Evolutionary conservation across 1,140 invertebrate species (phyloP), one percentile per base, ranked within the genome.

Genomic region (Lucilia sericata): DNA sequence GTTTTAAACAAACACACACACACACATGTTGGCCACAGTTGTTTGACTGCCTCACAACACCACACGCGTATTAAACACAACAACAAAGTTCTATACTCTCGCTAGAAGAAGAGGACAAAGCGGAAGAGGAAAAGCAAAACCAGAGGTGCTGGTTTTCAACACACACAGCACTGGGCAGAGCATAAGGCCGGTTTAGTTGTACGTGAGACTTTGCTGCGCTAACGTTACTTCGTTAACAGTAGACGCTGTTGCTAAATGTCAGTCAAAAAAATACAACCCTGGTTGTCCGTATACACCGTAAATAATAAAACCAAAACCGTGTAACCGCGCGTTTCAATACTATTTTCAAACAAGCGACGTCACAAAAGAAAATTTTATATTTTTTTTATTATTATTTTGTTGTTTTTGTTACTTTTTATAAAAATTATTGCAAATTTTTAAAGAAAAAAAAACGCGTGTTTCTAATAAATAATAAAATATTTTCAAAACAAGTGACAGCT

Each of bases 131-230:
- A 70, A 70, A 30, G 25, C 25, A 30, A 30, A 70, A 70, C 21
- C 65, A 70, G 21, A 2, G 2, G 13, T n/a, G 13, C 55, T 60
- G 55, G 14, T 60, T 60, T 60, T 60, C 55, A 42, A 84, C 83
- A 60, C 75, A 49, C 83, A 84, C 60, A 30, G 83, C 81, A 83
- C 82, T 51, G 84, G 49, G 74, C 34, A 85, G 55, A 85, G 65
- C 17, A 49, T 34, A 36, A 82, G 83, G 82, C 85, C 78, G 85
- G 82, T 85, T 84, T 85, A 85, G 85, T 85, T 83, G 85, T 74
- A 84, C 85, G 85, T 84, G 85, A 84, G 83, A 85, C 84, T 78
- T 83, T 85, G 84, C 70, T 70, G 65, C 83, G 83, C 80, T 30
- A 65, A 82, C 70, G 78, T 85, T 82, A 55, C 76, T 76, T 36